These are phyloP conservation scores for Eonycteris spelaea DNA, from an alignment of 2,113 vertebrate species.

Conservation along the genomic window DNA sequence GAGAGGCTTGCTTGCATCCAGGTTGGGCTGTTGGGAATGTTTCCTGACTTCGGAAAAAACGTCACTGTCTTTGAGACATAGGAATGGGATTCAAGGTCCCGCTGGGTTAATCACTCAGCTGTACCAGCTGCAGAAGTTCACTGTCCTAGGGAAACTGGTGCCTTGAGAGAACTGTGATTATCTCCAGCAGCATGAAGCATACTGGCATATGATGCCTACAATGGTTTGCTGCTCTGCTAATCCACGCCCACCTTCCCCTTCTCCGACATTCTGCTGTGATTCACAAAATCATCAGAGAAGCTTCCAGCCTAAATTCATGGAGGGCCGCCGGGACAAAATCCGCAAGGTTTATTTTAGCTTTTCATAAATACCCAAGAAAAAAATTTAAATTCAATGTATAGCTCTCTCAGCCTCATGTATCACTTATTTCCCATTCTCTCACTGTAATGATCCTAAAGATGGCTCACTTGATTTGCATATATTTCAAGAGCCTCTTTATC, in stretches of 20 bases:
- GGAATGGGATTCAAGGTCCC: neutral
- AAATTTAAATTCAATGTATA: neutral
- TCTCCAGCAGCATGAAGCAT: neutral
- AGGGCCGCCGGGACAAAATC: too few species aligned
- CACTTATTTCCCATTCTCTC: neutral
- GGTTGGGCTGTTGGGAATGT: neutral
- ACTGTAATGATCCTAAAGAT: neutral
- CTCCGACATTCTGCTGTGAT: neutral
- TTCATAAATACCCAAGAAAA: neutral
- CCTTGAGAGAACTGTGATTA: neutral
- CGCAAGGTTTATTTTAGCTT: neutral
- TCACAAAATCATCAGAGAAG: neutral
- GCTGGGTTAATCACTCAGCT: neutral
- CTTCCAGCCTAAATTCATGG: neutral
- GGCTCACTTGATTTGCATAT: neutral
- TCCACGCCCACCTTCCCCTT: neutral
- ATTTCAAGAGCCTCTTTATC: conserved; percentile 35
- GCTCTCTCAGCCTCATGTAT: neutral
- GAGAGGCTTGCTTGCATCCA: neutral
- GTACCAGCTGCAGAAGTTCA: neutral
- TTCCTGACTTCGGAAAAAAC: neutral
- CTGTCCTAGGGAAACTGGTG: accelerated
- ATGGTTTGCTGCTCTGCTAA: neutral
- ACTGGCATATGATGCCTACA: too few species aligned
- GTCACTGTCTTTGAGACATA: neutral